Evolutionary conservation across 2,113 vertebrate species (phyloP).

Genomic region (Chaenogobius annularis): DNA sequence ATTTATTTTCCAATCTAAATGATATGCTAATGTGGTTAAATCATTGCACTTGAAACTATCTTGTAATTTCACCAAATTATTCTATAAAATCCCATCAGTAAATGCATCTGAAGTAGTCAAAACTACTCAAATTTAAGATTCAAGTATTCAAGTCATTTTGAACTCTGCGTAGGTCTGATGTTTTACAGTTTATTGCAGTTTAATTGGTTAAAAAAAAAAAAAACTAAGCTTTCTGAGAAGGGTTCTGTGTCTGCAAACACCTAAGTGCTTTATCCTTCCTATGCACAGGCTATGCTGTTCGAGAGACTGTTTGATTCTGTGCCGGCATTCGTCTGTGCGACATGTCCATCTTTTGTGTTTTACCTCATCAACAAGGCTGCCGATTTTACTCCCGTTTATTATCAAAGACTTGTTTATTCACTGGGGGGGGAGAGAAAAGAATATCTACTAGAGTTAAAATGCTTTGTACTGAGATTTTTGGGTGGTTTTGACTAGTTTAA

Average conservation of each 20-base stretch:
- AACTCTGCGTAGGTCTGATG: neutral
- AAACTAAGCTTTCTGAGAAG: constrained; percentile 82
- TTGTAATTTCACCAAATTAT: no score
- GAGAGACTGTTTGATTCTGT: constrained; percentile 94
- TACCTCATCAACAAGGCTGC: constrained; percentile 69
- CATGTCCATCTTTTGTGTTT: constrained; percentile 76
- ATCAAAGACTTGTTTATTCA: neutral
- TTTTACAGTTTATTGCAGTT: constrained; percentile 43
- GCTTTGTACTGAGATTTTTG: neutral
- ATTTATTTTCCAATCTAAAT: no score
- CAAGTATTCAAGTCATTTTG: neutral
- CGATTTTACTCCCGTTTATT: constrained; percentile 66
- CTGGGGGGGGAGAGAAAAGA: neutral
- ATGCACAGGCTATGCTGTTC: constrained; percentile 92
- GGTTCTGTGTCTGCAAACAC: constrained; percentile 87
- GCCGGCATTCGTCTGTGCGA: constrained; percentile 91
- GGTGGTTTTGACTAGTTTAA: neutral
- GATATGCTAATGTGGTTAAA: no score
- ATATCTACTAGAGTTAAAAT: neutral
- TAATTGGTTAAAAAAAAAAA: constrained; percentile 28
- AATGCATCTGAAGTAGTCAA: no score
- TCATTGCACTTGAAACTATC: neutral
- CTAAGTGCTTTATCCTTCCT: constrained; percentile 99
- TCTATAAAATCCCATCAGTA: neutral
- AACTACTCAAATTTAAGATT: no score